phyloP scores from a whole-genome alignment of 2,113 vertebrate genomes.

The Oncorhynchus kisutch region DNA sequence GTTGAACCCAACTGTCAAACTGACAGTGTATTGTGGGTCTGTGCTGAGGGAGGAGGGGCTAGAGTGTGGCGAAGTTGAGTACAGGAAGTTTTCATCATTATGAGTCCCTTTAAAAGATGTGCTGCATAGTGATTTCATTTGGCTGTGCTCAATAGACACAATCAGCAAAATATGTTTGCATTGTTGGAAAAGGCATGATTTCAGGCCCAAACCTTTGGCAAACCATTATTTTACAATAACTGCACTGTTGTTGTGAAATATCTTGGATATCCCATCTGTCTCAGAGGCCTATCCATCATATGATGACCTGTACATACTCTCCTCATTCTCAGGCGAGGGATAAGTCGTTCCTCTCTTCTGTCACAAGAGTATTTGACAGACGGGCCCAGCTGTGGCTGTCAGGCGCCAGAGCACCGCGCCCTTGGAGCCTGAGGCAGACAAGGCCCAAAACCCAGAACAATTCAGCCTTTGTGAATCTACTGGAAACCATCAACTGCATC shows the following conservation, averaged over 20 bases:
- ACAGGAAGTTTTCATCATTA: constrained; percentile 41
- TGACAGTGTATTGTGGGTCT: constrained; percentile 85
- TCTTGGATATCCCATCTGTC: constrained; percentile 29
- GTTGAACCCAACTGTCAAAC: constrained; percentile 99
- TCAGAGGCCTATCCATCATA: constrained; percentile 40
- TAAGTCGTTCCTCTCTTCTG: constrained; percentile 50
- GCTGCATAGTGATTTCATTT: constrained; percentile 37
- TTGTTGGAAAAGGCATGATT: constrained; percentile 39
- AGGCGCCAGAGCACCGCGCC: constrained; percentile 75
- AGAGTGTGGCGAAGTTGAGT: constrained; percentile 57
- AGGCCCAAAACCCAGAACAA: constrained; percentile 76
- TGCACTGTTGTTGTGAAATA: constrained; percentile 29
- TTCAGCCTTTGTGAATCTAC: constrained; percentile 80
- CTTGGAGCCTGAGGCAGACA: constrained; percentile 66
- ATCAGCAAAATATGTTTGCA: constrained; percentile 28
- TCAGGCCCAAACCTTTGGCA: constrained; percentile 21
- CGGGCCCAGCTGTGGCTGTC: constrained; percentile 77
- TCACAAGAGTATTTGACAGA: constrained; percentile 70
- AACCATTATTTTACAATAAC: background rate
- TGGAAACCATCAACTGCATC: constrained; percentile 79
- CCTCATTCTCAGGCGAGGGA: constrained; percentile 40
- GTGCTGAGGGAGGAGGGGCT: constrained; percentile 69
- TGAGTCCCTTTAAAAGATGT: constrained; percentile 40
- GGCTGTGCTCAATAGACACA: constrained; percentile 5
- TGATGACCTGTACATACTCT: constrained; percentile 34